Evolutionary conservation across 2,888 invertebrate genomes (phyloP).

Genomic region (Cosmopolites sordidus): DNA sequence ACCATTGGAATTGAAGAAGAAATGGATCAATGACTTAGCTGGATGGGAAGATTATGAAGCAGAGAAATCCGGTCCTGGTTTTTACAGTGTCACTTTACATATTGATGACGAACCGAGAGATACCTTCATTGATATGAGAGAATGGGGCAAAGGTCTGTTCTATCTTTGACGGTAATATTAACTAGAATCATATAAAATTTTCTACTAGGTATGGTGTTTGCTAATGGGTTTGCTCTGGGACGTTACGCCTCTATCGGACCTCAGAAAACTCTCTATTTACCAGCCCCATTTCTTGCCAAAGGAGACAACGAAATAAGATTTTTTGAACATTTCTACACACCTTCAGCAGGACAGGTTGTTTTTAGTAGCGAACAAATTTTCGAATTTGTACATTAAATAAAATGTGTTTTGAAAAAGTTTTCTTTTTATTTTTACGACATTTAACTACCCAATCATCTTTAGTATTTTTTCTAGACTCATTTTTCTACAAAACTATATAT

Average conservation of each 20-base stretch:
- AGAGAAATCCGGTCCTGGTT: conserved; percentile 50
- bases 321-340: conserved; percentile 41
- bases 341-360: conserved; percentile 24
- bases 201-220: conserved; percentile 55
- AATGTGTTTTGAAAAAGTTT: too few relatives aligned
- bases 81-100: conserved; percentile 53
- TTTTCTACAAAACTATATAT: too few relatives aligned
- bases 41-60: conserved; percentile 37
- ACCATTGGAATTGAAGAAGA: conserved; percentile 49
- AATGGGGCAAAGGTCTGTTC: conserved; percentile 73
- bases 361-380: conserved; percentile 35
- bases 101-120: conserved; percentile 56
- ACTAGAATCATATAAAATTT: background rate
- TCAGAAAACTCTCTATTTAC: conserved; percentile 76
- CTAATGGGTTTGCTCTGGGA: conserved; percentile 82
- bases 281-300: conserved; percentile 62
- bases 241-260: conserved; percentile 76
- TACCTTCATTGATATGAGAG: conserved; percentile 70
- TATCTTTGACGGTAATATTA: too few relatives aligned
- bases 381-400: conserved; percentile 20
- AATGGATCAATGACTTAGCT: conserved; percentile 41
- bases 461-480: too few relatives aligned
- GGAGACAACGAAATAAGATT: conserved; percentile 46
- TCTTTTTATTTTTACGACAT: too few relatives aligned
- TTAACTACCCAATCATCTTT: too few relatives aligned